Conservation (phyloP, 2,888 invertebrate genomes). For the Notocelia uddmanniana region DNA sequence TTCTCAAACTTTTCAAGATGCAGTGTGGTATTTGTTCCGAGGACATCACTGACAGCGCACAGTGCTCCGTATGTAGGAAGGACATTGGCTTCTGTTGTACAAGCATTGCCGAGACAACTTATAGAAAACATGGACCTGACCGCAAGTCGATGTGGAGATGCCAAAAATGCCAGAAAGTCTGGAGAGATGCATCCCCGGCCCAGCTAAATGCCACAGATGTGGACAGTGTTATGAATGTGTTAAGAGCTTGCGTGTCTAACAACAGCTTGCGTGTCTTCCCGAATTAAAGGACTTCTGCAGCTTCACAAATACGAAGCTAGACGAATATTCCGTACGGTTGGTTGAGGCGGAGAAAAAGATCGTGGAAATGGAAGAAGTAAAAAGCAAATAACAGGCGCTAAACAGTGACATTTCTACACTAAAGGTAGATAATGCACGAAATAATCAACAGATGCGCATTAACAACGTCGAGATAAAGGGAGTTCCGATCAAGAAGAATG, state of each 20-base stretch:
- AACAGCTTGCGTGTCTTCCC: slow-evolving; percentile 7
- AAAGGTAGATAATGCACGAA: background rate
- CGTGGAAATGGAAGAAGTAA: background rate
- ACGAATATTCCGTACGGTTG: too few species aligned
- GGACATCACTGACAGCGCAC: too few species aligned
- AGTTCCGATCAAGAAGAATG: slow-evolving; percentile 10
- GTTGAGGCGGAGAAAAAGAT: too few species aligned
- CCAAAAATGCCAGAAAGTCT: background rate
- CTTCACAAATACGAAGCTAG: background rate
- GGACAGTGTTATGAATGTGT: background rate
- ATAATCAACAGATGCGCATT: slow-evolving; percentile 3
- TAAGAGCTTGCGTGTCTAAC: background rate
- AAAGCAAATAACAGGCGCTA: background rate
- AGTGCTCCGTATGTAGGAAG: too few species aligned
- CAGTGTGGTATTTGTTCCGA: too few species aligned
- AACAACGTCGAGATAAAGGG: too few species aligned
- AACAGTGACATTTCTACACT: background rate
- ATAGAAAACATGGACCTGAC: too few species aligned
- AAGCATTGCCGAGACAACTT: too few species aligned
- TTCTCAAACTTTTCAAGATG: too few species aligned
- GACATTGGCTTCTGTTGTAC: too few species aligned
- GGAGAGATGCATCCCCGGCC: background rate
- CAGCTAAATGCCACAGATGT: background rate
- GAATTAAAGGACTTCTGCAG: slow-evolving; percentile 3
- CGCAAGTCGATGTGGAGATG: too few species aligned